phyloP scores from a whole-genome alignment of 2,888 invertebrate genomes.

The Heliconius charithonia region DNA sequence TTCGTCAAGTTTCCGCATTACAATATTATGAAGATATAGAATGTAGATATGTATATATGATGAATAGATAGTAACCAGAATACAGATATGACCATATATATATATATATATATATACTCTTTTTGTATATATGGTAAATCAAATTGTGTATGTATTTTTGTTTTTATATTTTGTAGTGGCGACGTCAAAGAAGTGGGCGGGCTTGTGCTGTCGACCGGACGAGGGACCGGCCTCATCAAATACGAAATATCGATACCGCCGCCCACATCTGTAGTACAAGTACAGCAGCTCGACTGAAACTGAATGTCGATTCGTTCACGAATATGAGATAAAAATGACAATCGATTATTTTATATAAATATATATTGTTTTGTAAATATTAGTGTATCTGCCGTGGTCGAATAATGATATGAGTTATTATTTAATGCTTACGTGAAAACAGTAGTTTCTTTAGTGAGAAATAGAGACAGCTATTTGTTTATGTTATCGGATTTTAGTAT shows the following conservation, averaged over 20 bases:
- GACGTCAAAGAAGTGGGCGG: constrained; percentile 76
- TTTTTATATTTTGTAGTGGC: constrained; percentile 56
- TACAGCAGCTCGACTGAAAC: constrained; percentile 79
- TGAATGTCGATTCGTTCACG: neutral
- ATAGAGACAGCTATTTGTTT: constrained; percentile 5
- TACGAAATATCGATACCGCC: constrained; percentile 84
- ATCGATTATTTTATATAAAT: constrained; percentile 14
- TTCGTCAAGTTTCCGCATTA: too few species aligned
- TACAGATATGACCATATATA: too few species aligned
- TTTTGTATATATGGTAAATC: too few species aligned
- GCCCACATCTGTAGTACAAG: constrained; percentile 76
- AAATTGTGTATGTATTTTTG: neutral
- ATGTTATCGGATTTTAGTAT: neutral
- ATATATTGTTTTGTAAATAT: neutral
- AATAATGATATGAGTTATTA: neutral
- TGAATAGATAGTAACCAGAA: too few species aligned
- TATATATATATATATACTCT: too few species aligned
- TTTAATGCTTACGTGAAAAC: constrained; percentile 6
- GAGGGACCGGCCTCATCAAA: constrained; percentile 81
- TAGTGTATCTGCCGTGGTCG: neutral
- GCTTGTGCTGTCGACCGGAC: constrained; percentile 72
- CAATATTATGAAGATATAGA: too few species aligned
- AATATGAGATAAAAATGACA: constrained; percentile 9
- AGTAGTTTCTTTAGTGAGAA: constrained; percentile 1
- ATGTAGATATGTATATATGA: too few species aligned